A percentile compares a stretch with the other conserved stretches of the same genome.
These are phyloP conservation scores for Mamestra brassicae DNA, from an alignment of 2,888 invertebrate genomes.

Conservation along the genomic window DNA sequence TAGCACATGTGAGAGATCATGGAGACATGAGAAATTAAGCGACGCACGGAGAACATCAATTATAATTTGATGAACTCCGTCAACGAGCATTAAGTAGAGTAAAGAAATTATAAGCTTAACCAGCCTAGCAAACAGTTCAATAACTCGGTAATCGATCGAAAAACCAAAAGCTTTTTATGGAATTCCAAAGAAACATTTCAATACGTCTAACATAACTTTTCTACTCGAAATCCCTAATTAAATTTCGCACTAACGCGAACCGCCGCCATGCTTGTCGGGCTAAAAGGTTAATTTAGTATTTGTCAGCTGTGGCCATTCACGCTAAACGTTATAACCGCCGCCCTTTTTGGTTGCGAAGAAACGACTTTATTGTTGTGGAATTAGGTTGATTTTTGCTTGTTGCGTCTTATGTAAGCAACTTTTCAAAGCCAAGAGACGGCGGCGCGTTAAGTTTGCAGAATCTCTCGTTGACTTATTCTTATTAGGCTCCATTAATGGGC, in stretches of 20 bases:
- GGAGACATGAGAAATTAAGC: background rate
- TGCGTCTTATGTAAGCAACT: conserved; percentile 50
- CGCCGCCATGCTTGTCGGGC: conserved; percentile 72
- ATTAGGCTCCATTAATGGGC: conserved; percentile 67
- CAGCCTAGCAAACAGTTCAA: background rate
- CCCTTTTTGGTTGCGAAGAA: conserved; percentile 39
- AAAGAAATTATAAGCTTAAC: background rate
- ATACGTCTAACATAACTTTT: conserved; percentile 54
- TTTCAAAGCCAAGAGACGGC: conserved; percentile 54
- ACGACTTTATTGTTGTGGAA: conserved; percentile 47
- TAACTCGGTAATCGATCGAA: background rate
- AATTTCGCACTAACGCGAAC: conserved; percentile 72
- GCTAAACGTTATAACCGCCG: conserved; percentile 67
- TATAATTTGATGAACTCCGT: too few relatives aligned
- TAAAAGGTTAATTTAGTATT: conserved; percentile 81
- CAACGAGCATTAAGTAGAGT: background rate
- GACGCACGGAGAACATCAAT: too few relatives aligned
- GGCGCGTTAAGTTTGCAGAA: conserved; percentile 71
- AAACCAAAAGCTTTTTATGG: background rate
- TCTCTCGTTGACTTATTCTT: conserved; percentile 77
- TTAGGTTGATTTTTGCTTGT: conserved; percentile 55
- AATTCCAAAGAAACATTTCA: conserved; percentile 25
- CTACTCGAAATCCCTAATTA: conserved; percentile 71
- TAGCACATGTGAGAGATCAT: background rate
- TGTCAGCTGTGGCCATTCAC: conserved; percentile 71